Evolutionary conservation across 2,797 vertebrate genomes (phyloP).

Genomic region (Pitangus sulphuratus): DNA sequence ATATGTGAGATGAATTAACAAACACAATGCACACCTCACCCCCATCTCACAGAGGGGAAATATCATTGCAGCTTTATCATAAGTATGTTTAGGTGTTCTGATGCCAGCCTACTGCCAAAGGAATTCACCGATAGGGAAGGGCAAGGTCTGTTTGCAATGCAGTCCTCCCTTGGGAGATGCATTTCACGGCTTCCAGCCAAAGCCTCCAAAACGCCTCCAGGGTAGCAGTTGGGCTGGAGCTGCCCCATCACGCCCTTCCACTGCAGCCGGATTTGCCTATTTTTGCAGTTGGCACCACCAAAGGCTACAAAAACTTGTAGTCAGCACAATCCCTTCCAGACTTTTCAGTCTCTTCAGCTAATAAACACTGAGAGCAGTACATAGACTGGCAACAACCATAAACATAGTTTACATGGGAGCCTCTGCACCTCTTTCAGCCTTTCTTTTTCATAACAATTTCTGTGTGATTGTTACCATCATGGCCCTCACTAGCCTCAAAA

Average conservation of each 20-base stretch:
- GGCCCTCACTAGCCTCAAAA: neutral
- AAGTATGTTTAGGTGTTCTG: neutral
- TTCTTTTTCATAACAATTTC: neutral
- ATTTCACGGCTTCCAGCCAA: constrained; percentile 42
- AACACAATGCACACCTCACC: neutral
- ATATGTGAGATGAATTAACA: neutral
- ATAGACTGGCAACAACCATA: neutral
- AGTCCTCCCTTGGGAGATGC: neutral
- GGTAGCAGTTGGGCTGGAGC: constrained; percentile 27
- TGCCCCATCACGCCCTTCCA: constrained; percentile 31
- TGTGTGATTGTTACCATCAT: neutral
- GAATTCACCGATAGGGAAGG: constrained; percentile 34
- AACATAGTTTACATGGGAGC: neutral
- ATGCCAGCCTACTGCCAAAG: constrained; percentile 4
- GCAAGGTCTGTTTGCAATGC: constrained; percentile 27
- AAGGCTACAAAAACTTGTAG: constrained; percentile 24
- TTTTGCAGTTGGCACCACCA: constrained; percentile 55
- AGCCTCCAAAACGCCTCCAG: constrained; percentile 7
- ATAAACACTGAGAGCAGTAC: neutral
- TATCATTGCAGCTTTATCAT: neutral
- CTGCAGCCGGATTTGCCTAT: neutral
- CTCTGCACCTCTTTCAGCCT: neutral
- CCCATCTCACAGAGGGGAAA: neutral
- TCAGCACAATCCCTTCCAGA: constrained; percentile 42
- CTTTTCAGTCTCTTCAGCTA: constrained; percentile 15